Base-by-base conservation (phyloP, 2,113 vertebrate genomes). In the Bothrops jararaca region DNA sequence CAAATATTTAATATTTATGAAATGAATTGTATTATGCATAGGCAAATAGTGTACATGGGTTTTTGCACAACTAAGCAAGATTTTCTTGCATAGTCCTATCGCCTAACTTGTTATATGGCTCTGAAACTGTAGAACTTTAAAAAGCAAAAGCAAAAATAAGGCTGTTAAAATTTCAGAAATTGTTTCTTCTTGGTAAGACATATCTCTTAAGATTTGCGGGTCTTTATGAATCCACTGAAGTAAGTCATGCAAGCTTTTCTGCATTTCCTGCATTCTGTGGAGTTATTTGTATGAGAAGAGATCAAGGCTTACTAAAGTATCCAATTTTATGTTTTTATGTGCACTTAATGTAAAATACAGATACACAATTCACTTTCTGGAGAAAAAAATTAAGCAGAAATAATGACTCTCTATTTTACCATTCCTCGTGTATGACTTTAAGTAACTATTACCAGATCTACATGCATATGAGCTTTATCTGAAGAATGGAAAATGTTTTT, bases 151-250 rank as follows among this genome's bases (percentile, higher is more conserved):
- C 34, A 80, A 80, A 80, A 94, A 93, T 60, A 50, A 89, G 64
- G 5, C 3, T 74, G 3, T 7, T 93, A 5, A 5, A 86, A 60
- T 89, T 91, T 10, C 58, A 52, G 20, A 15, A 91, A n/a, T 1
- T 56, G 6, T 4, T 48, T 0, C 1, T 92, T 64, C 0, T 0
- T 88, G 58, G 54, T 58, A 90, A 91, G 18, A 12, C 53, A 86
- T 69, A 53, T 20, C n/a, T 50, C 9, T 9, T 69, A 54, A 64
- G 24, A 54, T 5, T 13, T 69, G n/a, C 22, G 29, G 24, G 23
- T 45, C 13, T 53, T 24, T 54, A 34, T 69, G 10, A 26, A 52
- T 53, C 15, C 18, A 88, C 1, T 50, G 10, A 39, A 69, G 53
- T 8, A 88, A 54, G 9, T 2, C 3, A 69, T 23, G 42, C n/a